A percentile compares a stretch with the other conserved stretches of the same genome.
phyloP scores from a whole-genome alignment of 2,113 vertebrate genomes.

The Mellivora capensis region DNA sequence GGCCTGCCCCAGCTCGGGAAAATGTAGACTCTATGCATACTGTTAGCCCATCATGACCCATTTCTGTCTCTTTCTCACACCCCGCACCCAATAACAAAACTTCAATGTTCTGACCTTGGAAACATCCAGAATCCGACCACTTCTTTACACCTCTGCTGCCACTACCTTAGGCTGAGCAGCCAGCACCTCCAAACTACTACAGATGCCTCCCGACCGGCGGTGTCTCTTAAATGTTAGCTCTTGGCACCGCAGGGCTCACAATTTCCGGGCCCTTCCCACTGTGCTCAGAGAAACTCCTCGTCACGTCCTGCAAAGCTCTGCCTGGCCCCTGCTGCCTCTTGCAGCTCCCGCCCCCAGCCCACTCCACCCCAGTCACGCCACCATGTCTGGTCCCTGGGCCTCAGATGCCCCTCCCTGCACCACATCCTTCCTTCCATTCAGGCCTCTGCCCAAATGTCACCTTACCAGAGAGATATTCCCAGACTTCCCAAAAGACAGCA shows the following conservation, averaged over 20 bases:
- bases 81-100: neutral
- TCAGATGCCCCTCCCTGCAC: neutral
- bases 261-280: neutral
- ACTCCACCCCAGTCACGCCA: neutral
- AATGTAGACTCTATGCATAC: neutral
- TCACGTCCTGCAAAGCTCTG: neutral
- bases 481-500: neutral
- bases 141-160: neutral
- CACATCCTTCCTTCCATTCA: neutral
- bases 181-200: neutral
- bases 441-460: neutral
- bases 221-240: neutral
- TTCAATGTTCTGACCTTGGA: neutral
- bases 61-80: neutral
- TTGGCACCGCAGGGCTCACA: neutral
- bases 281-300: neutral
- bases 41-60: neutral
- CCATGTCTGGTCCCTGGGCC: neutral
- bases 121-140: neutral
- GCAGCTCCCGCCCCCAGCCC: neutral
- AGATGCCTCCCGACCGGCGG: accelerated
- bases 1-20: neutral
- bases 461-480: neutral
- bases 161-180: accelerated
- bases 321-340: accelerated